Evolutionary conservation across 1,140 invertebrate species (phyloP), one percentile per base, ranked within the genome.

Genomic region (Carposina sasakii): DNA sequence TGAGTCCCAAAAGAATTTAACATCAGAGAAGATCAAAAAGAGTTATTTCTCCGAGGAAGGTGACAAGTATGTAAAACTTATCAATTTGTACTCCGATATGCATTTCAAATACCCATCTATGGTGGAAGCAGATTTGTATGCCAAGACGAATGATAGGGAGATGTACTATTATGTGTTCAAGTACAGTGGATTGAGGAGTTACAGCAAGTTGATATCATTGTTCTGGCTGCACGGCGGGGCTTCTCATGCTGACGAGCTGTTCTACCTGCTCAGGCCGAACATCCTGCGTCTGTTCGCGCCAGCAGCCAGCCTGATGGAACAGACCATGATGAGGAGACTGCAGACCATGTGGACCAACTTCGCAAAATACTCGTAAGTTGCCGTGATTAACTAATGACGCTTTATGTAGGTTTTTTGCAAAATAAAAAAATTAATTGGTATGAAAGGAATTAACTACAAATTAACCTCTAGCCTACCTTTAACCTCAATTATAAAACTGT

Each of bases 311-410:
- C 63, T 54, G 17, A 48, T 79, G 6, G 79, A 83, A 46, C 50
- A 42, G 3, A 26, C 45, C 8, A 81, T 79, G 73, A 74, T 78
- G 5, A 52, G 55, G 21, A 51, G 67, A 0, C 78, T 83, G 76
- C 62, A 76, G 1, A 71, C 68, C 0, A 43, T 83, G 20, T 83
- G 79, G 79, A 83, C 77, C 0, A 83, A 83, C 48, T 83, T 83
- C 42, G 79, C 79, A 8, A 81, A 81, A 47, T 79, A 73, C 49
- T 60, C 66, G 79, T 81, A 57, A 54, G 63, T 57, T n/a, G n/a
- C n/a, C n/a, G n/a, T n/a, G n/a, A n/a, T n/a, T n/a, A n/a, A n/a
- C n/a, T n/a, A n/a, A n/a, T n/a, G n/a, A n/a, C n/a, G n/a, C n/a
- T n/a, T n/a, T n/a, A n/a, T n/a, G n/a, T n/a, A n/a, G n/a, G n/a